Conservation (phyloP, 1,140 invertebrate genomes). For the Homalodisca vitripennis region DNA sequence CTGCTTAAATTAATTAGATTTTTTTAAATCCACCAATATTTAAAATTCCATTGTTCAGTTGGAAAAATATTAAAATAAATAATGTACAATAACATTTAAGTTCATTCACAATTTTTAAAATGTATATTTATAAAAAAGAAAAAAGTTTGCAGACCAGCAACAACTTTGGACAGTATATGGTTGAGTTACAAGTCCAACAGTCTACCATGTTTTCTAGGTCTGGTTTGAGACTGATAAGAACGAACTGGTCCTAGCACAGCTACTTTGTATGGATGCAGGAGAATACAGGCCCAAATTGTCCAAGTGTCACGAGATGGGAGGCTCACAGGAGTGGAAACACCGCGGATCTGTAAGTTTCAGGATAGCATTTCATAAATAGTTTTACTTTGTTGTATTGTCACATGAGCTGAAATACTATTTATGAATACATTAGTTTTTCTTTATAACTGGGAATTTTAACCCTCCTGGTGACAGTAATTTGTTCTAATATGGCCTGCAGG, state of each 20-base stretch:
- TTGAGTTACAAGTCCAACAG: no score
- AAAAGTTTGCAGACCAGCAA: no score
- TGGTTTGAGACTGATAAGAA: conserved; percentile 85
- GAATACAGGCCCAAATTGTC: conserved; percentile 63
- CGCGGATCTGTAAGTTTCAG: conserved; percentile 59
- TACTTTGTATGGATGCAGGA: conserved; percentile 80
- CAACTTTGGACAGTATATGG: no score
- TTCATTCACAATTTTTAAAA: no score
- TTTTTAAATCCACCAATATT: no score
- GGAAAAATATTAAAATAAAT: no score
- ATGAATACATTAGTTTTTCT: background rate
- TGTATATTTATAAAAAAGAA: no score
- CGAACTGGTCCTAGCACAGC: conserved; percentile 80
- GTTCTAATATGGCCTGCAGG: no score
- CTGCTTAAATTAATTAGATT: no score
- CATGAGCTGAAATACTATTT: background rate
- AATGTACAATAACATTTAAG: no score
- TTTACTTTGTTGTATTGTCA: background rate
- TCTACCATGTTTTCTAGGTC: conserved; percentile 57
- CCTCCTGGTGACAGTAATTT: no score
- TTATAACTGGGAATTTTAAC: conserved; percentile 34
- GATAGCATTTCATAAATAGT: background rate
- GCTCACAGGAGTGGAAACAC: conserved; percentile 85
- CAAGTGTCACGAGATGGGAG: conserved; percentile 92
- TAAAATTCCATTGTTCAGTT: no score